Percentiles rank a stretch among this genome's conserved stretches.
phyloP scores from a whole-genome alignment of 2,797 vertebrate genomes.

The Macrochelys suwanniensis region DNA sequence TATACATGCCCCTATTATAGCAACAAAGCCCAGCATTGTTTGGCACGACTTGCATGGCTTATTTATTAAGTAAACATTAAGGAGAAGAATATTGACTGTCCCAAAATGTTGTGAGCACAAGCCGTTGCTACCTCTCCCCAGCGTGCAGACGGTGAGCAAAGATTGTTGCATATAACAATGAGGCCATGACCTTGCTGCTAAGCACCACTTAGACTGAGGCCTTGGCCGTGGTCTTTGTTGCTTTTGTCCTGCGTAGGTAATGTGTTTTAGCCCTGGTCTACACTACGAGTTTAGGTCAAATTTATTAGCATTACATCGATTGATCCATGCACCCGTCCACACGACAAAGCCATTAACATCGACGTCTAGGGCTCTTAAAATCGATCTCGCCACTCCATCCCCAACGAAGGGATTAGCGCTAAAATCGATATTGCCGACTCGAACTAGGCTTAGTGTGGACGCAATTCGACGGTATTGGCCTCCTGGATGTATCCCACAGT shows the following conservation, averaged over 20 bases:
- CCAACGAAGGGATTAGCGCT: too few relatives aligned
- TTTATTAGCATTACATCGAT: too few relatives aligned
- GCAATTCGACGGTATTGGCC: too few relatives aligned
- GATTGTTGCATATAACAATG: not conserved
- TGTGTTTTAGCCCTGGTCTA: too few relatives aligned
- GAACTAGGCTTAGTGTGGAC: too few relatives aligned
- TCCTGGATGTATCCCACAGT: too few relatives aligned
- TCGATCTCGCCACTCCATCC: too few relatives aligned
- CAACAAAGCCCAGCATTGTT: fast-evolving
- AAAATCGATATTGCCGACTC: too few relatives aligned
- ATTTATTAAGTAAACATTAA: not conserved
- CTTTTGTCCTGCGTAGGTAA: not conserved
- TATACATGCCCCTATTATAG: not conserved
- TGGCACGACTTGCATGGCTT: not conserved
- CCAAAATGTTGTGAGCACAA: not conserved
- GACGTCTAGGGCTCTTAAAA: too few relatives aligned
- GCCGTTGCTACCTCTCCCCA: not conserved
- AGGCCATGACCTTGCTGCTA: not conserved
- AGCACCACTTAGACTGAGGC: not conserved
- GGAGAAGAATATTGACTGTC: not conserved
- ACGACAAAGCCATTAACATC: too few relatives aligned
- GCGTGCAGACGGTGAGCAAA: not conserved
- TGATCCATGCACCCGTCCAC: too few relatives aligned
- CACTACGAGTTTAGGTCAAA: too few relatives aligned
- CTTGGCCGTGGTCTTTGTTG: not conserved